Evolutionary conservation across 1,140 invertebrate genomes (phyloP), one percentile per base, ranked within the genome.

Genomic region (Drosophila subobscura): DNA sequence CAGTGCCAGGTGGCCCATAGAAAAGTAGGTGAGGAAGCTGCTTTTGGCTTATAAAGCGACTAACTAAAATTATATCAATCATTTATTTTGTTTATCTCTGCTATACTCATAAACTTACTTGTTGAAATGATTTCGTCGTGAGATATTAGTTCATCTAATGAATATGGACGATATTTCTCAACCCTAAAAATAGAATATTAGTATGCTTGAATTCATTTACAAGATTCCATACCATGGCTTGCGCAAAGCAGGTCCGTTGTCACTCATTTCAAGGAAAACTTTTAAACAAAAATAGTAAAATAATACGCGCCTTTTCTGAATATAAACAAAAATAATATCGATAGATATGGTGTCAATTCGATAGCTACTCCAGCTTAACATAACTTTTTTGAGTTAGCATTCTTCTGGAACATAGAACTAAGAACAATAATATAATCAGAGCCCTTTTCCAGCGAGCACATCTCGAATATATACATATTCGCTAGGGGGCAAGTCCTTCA

Each of bases 1-100:
- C 98, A 49, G 98, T 99, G 51, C 99, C 99, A 7, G 99, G 98
- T 42, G 99, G 99, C 2, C 99, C 99, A 94, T 99, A 99, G 74
- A 99, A 97, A 14, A 99, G 92, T 27, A 99, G 93, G 94, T 99
- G 99, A 3, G 99, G 99, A 41, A 99, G 92, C 72, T 97, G 95
- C 91, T 98, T 96, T 90, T 98, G 96, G 65, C 95, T 94, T 49
- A 99, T 98, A 92, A 99, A 99, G 91, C 96, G 97, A 65, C 95
- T 95, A 77, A 99, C 98, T 99, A 91, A 14, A 55, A 67, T 51
- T 20, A 16, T 10, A 41, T 16, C 8, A 14, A 41, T 14, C 14
- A n/a, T 5, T 4, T 55, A 23, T 52, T 49, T 52, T 16, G 1
- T 40, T 7, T n/a, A 4, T 0, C 3, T 47, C 6, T n/a, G n/a